Percentiles rank a stretch among this genome's conserved stretches.
These are phyloP conservation scores for Hyppa rectilinea DNA, from an alignment of 2,888 invertebrate genomes.

Conservation along the genomic window DNA sequence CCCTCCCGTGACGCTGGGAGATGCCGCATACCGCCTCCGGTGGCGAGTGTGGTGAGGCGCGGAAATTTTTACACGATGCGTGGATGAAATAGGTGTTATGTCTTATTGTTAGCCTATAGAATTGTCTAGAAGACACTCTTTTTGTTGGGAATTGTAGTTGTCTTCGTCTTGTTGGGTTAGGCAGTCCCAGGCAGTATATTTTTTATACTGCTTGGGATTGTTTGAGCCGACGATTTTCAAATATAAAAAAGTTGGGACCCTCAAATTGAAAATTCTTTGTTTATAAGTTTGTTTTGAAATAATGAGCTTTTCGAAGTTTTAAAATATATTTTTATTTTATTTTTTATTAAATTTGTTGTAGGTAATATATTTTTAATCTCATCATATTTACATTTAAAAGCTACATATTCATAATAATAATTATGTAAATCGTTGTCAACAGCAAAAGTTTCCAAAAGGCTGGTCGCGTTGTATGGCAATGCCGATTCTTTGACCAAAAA, in stretches of 20 bases:
- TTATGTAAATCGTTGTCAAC: no score
- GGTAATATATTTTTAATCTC: no score
- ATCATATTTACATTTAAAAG: no score
- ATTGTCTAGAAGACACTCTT: constrained; percentile 43
- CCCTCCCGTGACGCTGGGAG: constrained; percentile 64
- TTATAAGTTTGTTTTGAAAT: not conserved
- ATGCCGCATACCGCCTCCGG: constrained; percentile 64
- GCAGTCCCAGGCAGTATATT: no score
- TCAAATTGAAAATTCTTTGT: not conserved
- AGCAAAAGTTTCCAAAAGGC: no score
- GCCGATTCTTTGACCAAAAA: no score
- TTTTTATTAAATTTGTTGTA: no score
- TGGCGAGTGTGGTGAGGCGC: constrained; percentile 41
- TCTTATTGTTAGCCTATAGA: constrained; percentile 55
- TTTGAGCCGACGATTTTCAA: not conserved
- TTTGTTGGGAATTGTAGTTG: not conserved
- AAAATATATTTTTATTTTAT: not conserved
- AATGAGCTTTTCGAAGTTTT: not conserved
- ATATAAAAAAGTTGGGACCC: not conserved
- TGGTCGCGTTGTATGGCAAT: no score
- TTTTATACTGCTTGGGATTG: not conserved
- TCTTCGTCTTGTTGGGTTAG: constrained; percentile 3
- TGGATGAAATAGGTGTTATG: constrained; percentile 61
- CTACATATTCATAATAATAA: no score
- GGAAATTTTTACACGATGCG: constrained; percentile 63